These are phyloP conservation scores for Eonycteris spelaea DNA, from an alignment of 2,113 vertebrate species.

Conservation along the genomic window DNA sequence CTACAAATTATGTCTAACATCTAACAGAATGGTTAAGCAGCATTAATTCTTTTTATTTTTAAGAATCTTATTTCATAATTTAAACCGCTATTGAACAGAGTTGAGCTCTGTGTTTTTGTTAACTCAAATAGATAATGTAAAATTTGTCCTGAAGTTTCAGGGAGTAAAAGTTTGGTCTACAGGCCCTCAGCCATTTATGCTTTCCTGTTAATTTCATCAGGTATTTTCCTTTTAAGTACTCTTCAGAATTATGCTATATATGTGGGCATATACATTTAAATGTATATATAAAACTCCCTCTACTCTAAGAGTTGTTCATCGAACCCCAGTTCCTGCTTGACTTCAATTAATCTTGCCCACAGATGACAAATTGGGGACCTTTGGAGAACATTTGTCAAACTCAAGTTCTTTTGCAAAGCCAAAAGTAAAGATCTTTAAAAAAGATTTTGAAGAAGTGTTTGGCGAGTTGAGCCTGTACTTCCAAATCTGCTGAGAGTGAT, in stretches of 20 bases:
- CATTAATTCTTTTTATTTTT: slow-evolving; percentile 29
- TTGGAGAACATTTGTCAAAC: neutral
- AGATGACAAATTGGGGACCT: neutral
- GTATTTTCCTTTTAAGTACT: neutral
- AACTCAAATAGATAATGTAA: neutral
- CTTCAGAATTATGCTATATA: neutral
- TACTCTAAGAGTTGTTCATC: neutral
- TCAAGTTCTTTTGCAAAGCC: slow-evolving; percentile 1
- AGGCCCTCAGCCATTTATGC: neutral
- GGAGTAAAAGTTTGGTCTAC: slow-evolving; percentile 1
- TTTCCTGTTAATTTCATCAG: neutral
- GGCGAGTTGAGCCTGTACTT: neutral
- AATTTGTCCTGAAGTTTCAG: slow-evolving; percentile 6
- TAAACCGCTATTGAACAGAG: neutral
- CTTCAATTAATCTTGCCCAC: neutral
- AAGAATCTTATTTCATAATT: slow-evolving; percentile 43
- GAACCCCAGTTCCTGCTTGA: neutral
- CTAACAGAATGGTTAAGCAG: neutral
- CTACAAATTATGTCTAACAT: neutral
- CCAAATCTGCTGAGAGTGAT: neutral
- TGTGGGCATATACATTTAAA: neutral
- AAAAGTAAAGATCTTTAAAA: slow-evolving; percentile 12
- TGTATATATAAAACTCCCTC: neutral
- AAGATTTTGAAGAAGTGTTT: slow-evolving; percentile 14
- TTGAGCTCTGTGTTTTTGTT: neutral